Evolutionary conservation across 2,888 invertebrate genomes (phyloP).

Genomic region (Dryobotodes eremita): DNA sequence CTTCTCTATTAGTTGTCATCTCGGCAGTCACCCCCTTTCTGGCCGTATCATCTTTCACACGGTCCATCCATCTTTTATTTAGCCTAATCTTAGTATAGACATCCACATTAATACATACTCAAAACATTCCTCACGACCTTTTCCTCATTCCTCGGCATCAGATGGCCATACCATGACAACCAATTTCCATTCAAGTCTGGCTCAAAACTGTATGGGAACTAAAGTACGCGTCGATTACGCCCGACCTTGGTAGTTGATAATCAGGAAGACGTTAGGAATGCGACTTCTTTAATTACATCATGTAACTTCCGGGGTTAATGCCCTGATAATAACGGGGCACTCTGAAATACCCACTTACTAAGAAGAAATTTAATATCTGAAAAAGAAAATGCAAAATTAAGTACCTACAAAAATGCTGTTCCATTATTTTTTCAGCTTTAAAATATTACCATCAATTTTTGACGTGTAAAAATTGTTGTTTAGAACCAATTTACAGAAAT

Average conservation of each 20-base stretch:
- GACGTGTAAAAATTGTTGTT: too few species aligned
- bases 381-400: not conserved
- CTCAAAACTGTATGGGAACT: not conserved
- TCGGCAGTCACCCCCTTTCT: not conserved
- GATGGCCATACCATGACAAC: too few species aligned
- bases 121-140: not conserved
- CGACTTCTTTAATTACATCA: slow-evolving; percentile 22
- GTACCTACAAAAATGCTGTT: too few species aligned
- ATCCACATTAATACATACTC: not conserved
- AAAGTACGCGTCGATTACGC: not conserved
- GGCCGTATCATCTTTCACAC: not conserved
- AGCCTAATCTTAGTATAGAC: not conserved
- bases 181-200: not conserved
- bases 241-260: slow-evolving; percentile 16
- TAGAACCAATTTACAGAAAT: too few species aligned
- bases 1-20: not conserved
- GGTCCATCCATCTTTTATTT: not conserved
- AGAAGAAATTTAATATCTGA: too few species aligned
- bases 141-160: not conserved
- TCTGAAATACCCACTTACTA: not conserved
- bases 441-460: too few species aligned
- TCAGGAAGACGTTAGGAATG: slow-evolving; percentile 21
- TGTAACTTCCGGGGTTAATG: slow-evolving; percentile 29
- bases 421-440: too few species aligned
- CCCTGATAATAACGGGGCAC: not conserved